A percentile compares a stretch with the other conserved stretches of the same genome.
Evolutionary conservation across 1,140 invertebrate species (phyloP).

Genomic region (Zaprionus ornatus): DNA sequence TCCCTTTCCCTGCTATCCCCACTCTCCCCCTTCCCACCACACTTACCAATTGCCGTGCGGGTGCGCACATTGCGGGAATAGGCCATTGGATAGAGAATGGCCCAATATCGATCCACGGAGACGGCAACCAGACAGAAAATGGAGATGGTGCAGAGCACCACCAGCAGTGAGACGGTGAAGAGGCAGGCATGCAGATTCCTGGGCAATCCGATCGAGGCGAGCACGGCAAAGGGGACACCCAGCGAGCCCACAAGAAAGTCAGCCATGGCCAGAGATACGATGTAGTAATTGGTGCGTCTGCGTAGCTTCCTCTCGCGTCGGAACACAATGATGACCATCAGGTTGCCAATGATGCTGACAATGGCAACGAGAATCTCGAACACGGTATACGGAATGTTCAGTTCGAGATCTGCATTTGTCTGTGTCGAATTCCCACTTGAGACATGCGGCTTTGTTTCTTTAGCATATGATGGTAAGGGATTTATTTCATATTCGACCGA

Average conservation of each 20-base stretch:
- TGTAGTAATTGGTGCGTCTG: constrained; percentile 95
- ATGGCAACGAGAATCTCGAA: constrained; percentile 92
- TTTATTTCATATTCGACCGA: constrained; percentile 59
- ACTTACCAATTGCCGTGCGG: constrained; percentile 93
- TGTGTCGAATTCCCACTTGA: not conserved
- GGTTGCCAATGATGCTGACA: constrained; percentile 92
- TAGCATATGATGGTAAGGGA: constrained; percentile 60
- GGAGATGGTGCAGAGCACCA: constrained; percentile 95
- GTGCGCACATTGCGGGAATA: constrained; percentile 94
- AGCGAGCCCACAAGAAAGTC: constrained; percentile 92
- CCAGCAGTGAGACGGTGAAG: constrained; percentile 93
- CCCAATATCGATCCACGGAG: constrained; percentile 96
- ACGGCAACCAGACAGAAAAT: constrained; percentile 96
- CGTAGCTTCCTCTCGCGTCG: constrained; percentile 89
- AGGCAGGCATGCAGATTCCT: constrained; percentile 91
- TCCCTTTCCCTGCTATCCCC: not conserved
- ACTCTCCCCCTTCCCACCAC: too few relatives aligned
- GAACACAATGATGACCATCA: constrained; percentile 93
- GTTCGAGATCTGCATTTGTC: constrained; percentile 38
- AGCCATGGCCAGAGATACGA: constrained; percentile 93
- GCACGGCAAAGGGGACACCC: constrained; percentile 93
- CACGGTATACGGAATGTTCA: constrained; percentile 81
- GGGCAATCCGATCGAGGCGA: constrained; percentile 89
- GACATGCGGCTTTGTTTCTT: constrained; percentile 16
- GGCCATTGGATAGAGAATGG: constrained; percentile 94